A percentile compares a stretch with the other conserved stretches of the same genome.
Evolutionary conservation across 2,113 vertebrate species (phyloP).

Genomic region (Hypocryptadius cinnamomeus): DNA sequence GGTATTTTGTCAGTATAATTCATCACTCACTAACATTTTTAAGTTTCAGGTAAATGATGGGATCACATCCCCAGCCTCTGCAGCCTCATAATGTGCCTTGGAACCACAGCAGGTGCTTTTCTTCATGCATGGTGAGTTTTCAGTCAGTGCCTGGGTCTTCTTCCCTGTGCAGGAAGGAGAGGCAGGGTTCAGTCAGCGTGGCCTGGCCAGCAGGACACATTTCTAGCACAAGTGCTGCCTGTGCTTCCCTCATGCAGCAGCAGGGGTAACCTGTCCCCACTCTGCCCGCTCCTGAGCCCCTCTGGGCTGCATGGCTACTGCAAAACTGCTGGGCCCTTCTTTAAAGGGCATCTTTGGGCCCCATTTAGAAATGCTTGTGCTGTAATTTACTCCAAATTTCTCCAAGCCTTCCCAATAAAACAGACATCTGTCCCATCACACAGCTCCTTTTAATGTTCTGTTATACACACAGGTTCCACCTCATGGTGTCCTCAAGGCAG

Average conservation of each 20-base stretch:
- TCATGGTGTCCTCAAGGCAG: not conserved
- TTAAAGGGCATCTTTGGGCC: not conserved
- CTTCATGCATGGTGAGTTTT: rapidly evolving
- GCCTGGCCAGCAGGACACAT: not conserved
- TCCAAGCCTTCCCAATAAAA: not conserved
- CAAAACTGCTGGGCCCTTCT: not conserved
- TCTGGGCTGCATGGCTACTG: not conserved
- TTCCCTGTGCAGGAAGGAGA: not conserved
- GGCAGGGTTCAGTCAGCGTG: rapidly evolving
- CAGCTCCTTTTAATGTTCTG: not conserved
- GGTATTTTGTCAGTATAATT: not conserved
- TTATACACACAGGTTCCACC: not conserved
- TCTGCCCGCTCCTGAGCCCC: not conserved
- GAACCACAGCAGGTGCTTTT: not conserved
- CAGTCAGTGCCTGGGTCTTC: not conserved
- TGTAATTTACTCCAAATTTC: not conserved
- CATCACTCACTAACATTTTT: not conserved
- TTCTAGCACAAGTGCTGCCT: not conserved
- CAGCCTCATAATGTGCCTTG: not conserved
- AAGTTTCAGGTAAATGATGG: not conserved
- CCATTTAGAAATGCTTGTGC: not conserved
- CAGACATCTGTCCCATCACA: not conserved
- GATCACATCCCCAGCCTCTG: not conserved
- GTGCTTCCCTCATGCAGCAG: rapidly evolving
- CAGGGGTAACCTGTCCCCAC: not conserved